A percentile compares a stretch with the other conserved stretches of the same genome.
Conservation (phyloP, 2,113 vertebrate genomes). For the Platycercus adscitus region DNA sequence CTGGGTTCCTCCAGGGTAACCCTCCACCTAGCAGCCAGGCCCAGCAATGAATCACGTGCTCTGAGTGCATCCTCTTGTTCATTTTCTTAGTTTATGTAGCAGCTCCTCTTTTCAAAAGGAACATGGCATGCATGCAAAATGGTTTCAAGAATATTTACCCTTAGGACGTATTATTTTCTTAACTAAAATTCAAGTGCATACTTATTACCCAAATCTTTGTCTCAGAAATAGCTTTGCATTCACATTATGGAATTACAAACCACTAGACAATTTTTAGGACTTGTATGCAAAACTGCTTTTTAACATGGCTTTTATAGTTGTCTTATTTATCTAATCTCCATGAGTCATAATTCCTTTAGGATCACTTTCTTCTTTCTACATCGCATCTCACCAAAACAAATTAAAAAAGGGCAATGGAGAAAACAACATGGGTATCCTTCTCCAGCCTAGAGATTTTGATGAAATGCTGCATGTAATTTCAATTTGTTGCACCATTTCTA, state of each 20-base stretch:
- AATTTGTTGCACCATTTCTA: background rate
- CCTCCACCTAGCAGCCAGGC: background rate
- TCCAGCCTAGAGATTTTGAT: background rate
- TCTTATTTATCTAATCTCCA: constrained; percentile 54
- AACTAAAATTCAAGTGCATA: constrained; percentile 57
- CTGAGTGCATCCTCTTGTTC: background rate
- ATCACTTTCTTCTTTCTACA: constrained; percentile 6
- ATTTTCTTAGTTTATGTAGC: background rate
- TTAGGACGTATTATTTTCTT: constrained; percentile 51
- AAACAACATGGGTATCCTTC: background rate
- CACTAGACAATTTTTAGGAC: constrained; percentile 29
- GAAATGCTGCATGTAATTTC: background rate
- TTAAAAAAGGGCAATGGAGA: background rate
- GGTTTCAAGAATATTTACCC: background rate
- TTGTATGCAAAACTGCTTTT: constrained; percentile 37
- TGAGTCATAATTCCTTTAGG: constrained; percentile 60
- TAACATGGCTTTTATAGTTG: constrained; percentile 12
- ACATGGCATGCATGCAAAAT: background rate
- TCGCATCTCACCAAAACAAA: constrained; percentile 20
- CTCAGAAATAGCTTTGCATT: constrained; percentile 1
- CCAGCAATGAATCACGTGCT: background rate
- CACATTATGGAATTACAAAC: constrained; percentile 39
- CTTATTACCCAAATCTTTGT: constrained; percentile 37
- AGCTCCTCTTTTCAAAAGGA: constrained; percentile 5
- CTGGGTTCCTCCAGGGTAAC: background rate